Base-by-base conservation (phyloP, 2,113 vertebrate genomes). In the Hippoglossus stenolepis region DNA sequence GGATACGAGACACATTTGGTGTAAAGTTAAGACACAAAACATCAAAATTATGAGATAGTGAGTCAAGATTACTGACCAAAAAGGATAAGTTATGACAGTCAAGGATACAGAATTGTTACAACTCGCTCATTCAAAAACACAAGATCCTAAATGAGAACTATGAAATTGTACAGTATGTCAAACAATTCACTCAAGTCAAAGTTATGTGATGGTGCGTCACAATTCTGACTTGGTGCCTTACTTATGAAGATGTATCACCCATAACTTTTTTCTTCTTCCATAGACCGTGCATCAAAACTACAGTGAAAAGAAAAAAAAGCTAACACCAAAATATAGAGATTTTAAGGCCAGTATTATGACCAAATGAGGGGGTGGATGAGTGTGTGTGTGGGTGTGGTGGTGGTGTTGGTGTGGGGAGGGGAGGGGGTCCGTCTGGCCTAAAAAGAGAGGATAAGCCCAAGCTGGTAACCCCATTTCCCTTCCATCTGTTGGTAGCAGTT, bases 401-500 rank as follows among this genome's bases (percentile, higher is more conserved):
- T 28, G 31, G 31, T 31, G 31, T 31, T 31, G 31, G 31, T 31
- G 31, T 6, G 31, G 31, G 31, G 31, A 7, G 7, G 31, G 31
- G 31, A 31, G 21, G 65, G 66, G 79, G 81, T 87, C 87, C 90
- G 87, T 88, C 84, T 93, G 90, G 89, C 90, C 87, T 90, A 91
- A 86, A 88, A 93, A 91, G 77, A 79, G 78, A 89, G 89, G 89
- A 92, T 90, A 90, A 89, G 45, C 85, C 87, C 83, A 86, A 83
- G 85, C 89, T 90, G 83, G 90, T 93, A 93, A 91, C 91, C 88
- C 88, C 88, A 84, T 93, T 93, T 90, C 85, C 78, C 89, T 84
- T 90, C 91, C 90, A 93, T 93, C 92, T 93, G 92, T 91, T 93
- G 87, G 89, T 87, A 88, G 87, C 87, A 84, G 85, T 91, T 89